Evolutionary conservation across 2,113 vertebrate genomes (phyloP).

Genomic region (Ondatra zibethicus): DNA sequence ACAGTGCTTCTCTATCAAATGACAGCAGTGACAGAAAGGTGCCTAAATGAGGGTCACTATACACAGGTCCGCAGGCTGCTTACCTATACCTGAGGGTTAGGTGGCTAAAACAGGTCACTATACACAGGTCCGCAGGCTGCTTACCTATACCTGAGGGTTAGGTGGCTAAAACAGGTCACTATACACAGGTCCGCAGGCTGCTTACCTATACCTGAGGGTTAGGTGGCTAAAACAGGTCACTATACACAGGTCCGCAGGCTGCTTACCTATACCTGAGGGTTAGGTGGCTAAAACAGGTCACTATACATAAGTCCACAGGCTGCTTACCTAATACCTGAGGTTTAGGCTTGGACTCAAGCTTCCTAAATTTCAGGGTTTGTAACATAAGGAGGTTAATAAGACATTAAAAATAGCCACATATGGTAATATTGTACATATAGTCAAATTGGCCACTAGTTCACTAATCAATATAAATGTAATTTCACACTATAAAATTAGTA

Average conservation of each 20-base stretch:
- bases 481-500: background rate
- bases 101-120: background rate
- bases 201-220: background rate
- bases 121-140: background rate
- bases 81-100: background rate
- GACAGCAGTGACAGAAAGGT: background rate
- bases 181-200: background rate
- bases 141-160: background rate
- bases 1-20: background rate
- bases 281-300: background rate
- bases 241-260: background rate
- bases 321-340: background rate
- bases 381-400: background rate
- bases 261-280: too few species aligned
- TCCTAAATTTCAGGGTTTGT: background rate
- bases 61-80: background rate
- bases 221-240: background rate
- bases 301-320: background rate
- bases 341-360: background rate
- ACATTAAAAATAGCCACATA: background rate
- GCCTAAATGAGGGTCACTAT: background rate
- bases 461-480: background rate
- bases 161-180: background rate
- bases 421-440: background rate
- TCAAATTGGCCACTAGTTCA: background rate